Percentiles rank a stretch among this genome's conserved stretches.
These are phyloP conservation scores for Odontothrips loti DNA, from an alignment of 2,888 invertebrate genomes.

Conservation along the genomic window DNA sequence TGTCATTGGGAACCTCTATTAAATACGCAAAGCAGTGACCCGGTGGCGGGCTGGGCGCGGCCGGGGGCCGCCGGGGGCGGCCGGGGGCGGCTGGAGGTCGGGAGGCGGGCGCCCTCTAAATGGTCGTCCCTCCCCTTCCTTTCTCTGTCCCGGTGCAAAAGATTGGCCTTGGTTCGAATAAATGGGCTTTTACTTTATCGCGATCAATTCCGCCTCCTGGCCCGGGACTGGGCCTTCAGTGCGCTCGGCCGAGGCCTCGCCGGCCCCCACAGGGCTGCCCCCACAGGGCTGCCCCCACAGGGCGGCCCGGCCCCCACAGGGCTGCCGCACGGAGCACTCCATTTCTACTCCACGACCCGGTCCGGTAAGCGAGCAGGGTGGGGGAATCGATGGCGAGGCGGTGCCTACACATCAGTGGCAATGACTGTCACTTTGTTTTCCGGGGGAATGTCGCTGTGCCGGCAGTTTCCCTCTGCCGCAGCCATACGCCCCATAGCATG, in stretches of 20 bases:
- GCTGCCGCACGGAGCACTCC: too few species aligned
- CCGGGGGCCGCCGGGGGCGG: too few species aligned
- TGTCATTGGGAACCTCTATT: too few species aligned
- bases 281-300: too few species aligned
- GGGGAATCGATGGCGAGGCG: background rate
- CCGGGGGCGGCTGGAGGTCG: too few species aligned
- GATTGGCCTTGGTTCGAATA: slow-evolving; percentile 6
- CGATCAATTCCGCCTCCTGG: background rate
- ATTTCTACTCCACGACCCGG: too few species aligned
- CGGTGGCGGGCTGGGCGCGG: too few species aligned
- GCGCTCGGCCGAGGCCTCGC: background rate
- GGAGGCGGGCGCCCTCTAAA: too few species aligned
- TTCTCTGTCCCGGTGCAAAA: background rate
- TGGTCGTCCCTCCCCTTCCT: background rate
- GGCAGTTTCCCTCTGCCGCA: background rate
- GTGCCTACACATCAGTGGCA: background rate
- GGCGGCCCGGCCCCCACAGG: too few species aligned
- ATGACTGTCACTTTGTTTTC: slow-evolving; percentile 1
- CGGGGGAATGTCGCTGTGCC: background rate
- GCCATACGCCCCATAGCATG: too few species aligned
- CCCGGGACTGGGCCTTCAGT: background rate
- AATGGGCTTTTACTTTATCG: slow-evolving; percentile 3
- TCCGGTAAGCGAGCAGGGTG: background rate
- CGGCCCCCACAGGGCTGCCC: too few species aligned
- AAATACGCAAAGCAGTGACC: too few species aligned